These are phyloP conservation scores for Loris lydekkerianus DNA, from an alignment of 2,797 vertebrate species.

Conservation along the genomic window DNA sequence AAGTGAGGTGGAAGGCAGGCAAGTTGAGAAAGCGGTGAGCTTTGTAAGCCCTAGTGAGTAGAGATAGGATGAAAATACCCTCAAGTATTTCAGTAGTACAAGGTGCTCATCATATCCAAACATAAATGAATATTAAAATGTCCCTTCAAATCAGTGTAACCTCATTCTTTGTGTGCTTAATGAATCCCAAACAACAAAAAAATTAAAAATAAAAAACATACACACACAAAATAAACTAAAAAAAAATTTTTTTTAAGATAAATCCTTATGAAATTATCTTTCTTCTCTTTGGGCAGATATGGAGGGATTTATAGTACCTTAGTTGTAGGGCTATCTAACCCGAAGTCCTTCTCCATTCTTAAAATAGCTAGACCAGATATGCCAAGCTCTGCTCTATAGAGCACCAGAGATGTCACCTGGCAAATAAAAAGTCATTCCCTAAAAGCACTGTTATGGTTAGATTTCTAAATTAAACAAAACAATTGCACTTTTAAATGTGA, in stretches of 20 bases:
- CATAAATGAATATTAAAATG: neutral
- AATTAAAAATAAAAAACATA: too few species aligned
- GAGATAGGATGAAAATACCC: neutral
- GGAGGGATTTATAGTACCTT: neutral
- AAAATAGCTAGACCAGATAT: conserved; percentile 4
- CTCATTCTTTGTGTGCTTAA: too few species aligned
- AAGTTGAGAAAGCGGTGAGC: neutral
- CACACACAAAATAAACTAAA: too few species aligned
- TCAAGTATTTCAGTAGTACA: neutral
- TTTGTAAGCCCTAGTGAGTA: neutral
- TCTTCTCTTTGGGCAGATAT: neutral
- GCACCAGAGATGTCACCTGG: neutral
- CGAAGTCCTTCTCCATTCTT: neutral
- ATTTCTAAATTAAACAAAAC: conserved; percentile 53
- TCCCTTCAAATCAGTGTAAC: neutral
- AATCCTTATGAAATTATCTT: neutral
- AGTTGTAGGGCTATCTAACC: neutral
- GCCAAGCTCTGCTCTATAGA: neutral
- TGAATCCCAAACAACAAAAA: too few species aligned
- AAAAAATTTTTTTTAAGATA: neutral
- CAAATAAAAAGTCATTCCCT: neutral
- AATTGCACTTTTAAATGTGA: neutral
- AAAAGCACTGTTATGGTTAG: neutral
- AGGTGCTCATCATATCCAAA: neutral
- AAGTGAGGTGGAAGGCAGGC: neutral